phyloP scores from a whole-genome alignment of 2,797 vertebrate species.

The Carapus acus region DNA sequence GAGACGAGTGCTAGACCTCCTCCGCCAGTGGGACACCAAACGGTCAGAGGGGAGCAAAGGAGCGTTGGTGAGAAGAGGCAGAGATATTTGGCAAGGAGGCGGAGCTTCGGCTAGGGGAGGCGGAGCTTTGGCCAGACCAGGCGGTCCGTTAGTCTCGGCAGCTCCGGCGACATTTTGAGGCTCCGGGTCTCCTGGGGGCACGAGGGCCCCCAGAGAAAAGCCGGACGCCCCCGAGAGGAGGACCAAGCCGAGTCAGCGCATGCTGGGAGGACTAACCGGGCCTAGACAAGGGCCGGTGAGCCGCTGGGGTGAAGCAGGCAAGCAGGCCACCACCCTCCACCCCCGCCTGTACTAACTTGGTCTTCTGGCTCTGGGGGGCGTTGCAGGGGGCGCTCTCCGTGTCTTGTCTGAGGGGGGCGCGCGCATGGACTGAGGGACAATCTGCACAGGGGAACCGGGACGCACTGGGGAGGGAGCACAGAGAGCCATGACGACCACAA shows the following conservation, averaged over 20 bases:
- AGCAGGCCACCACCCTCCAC: constrained; percentile 39
- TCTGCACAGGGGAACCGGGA: constrained; percentile 69
- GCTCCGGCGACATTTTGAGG: too few relatives aligned
- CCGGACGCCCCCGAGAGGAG: too few relatives aligned
- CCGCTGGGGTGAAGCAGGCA: constrained; percentile 63
- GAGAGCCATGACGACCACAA: constrained; percentile 10
- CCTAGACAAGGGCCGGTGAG: constrained; percentile 21
- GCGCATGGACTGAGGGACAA: constrained; percentile 73
- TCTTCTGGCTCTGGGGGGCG: constrained; percentile 81
- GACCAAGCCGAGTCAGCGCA: constrained; percentile 64
- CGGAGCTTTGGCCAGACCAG: too few relatives aligned
- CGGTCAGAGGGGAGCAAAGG: too few relatives aligned
- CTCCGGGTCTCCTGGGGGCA: too few relatives aligned
- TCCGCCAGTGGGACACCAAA: too few relatives aligned
- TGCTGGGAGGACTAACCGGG: constrained; percentile 62
- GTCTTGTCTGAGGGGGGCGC: constrained; percentile 76
- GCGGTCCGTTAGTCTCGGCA: too few relatives aligned
- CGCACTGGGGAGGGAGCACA: constrained; percentile 53
- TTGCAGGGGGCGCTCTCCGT: constrained; percentile 75
- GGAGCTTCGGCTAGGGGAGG: too few relatives aligned
- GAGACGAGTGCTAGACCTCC: too few relatives aligned
- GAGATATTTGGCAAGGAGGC: too few relatives aligned
- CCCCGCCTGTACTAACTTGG: constrained; percentile 80
- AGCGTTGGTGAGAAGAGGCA: too few relatives aligned
- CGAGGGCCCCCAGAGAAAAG: too few relatives aligned